Base-by-base conservation (phyloP, 2,888 invertebrate species). In the Silvanus unidentatus region DNA sequence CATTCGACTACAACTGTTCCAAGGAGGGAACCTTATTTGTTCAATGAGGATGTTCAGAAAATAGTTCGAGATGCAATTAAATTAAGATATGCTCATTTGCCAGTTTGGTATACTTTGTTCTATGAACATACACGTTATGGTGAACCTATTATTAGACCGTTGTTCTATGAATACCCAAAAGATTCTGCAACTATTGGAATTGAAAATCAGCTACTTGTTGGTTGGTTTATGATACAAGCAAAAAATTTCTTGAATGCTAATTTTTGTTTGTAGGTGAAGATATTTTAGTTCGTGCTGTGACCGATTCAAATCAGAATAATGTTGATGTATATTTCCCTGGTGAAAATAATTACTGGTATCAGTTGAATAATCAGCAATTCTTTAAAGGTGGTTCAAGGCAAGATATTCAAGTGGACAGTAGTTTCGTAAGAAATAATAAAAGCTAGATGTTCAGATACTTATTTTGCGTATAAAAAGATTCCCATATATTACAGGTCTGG, bases 1-100 rank as follows among this genome's bases (percentile, higher is more conserved):
- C 98, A 99, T 72, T 88, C 98, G 0, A 95, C 96, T 72, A 84
- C 93, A 50, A 95, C 95, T 67, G 91, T 95, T 0, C 88, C 88
- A 63, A 82, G 97, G 0, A 81, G 98, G 28, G 98, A 99, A 73
- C 98, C 98, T 0, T 99, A 94, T 89, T 77, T 95, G 2, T 94
- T 84, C 69, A 81, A 84, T 27, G 79, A 87, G 1, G 73, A 80
- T 47, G 84, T 85, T 0, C 79, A 81, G 4, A 73, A 75, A 1
- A 73, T 84, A 0, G 80, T 93, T 11, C 73, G 90, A 1, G 82
- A 84, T 43, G 83, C 88, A 0, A 69, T 87, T 30, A 73, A 88
- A 13, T 75, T 81, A 37, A 78, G 98, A 43, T 98, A 99, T 68
- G 81, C 85, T 0, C 87, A 91, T 50, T 70, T 98, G 39, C 95